Conservation (phyloP, 2,797 vertebrate species). For the Dendrocincla fuliginosa region DNA sequence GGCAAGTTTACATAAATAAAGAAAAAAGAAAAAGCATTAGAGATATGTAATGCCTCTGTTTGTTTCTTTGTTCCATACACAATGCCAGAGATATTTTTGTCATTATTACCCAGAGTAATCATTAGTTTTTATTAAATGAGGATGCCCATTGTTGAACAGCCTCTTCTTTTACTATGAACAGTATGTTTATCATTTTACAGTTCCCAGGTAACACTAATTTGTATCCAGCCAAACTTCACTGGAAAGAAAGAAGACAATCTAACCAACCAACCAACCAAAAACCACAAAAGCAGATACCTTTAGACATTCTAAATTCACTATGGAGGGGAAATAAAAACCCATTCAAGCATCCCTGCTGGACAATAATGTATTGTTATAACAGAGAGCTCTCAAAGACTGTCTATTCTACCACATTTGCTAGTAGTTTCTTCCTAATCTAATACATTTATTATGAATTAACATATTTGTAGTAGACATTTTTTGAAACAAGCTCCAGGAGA, state of each 20-base stretch:
- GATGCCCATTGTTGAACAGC: background rate
- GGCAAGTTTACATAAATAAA: background rate
- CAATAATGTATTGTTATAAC: background rate
- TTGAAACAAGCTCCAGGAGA: background rate
- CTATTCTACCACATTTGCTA: background rate
- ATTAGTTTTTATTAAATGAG: background rate
- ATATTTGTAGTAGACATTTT: background rate
- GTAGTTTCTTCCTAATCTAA: background rate
- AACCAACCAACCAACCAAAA: background rate
- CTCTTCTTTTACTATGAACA: background rate
- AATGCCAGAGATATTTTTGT: background rate
- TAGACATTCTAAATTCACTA: background rate
- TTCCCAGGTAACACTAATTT: background rate
- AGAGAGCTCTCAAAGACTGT: background rate
- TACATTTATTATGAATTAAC: background rate
- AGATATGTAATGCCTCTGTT: background rate
- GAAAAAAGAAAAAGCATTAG: background rate
- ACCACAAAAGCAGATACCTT: background rate
- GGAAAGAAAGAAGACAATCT: background rate
- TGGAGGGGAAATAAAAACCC: background rate
- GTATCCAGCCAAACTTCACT: background rate
- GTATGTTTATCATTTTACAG: accelerated
- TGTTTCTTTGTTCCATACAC: background rate
- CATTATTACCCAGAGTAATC: background rate
- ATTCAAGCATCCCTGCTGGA: background rate